phyloP scores from a whole-genome alignment of 2,113 vertebrate species.

The Sclerurus mexicanus region DNA sequence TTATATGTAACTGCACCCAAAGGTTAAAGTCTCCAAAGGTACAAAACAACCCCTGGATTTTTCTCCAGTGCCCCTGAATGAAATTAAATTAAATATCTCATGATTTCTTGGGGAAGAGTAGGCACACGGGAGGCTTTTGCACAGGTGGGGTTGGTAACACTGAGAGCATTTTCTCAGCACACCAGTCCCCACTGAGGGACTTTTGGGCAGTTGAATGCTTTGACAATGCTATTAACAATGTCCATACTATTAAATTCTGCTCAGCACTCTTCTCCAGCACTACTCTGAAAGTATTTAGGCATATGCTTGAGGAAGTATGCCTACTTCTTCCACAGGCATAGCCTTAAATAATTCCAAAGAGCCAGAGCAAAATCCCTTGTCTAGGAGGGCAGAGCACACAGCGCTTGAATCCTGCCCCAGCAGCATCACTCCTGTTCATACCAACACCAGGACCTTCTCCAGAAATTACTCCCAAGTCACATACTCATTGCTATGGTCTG shows the following conservation, averaged over 20 bases:
- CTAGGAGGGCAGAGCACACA: neutral
- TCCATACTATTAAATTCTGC: neutral
- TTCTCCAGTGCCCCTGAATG: neutral
- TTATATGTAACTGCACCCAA: neutral
- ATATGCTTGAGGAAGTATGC: neutral
- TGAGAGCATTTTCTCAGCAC: neutral
- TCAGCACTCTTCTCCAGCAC: neutral
- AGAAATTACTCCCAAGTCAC: rapidly evolving
- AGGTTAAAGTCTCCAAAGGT: neutral
- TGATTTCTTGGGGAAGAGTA: neutral
- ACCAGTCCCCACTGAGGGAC: neutral
- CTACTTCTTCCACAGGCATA: neutral
- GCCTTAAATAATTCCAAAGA: neutral
- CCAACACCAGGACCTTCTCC: neutral
- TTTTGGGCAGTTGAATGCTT: neutral
- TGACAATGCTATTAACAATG: neutral
- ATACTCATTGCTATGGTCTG: neutral
- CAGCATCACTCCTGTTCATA: neutral
- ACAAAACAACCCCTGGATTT: neutral
- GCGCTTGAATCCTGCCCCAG: neutral
- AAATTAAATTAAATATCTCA: neutral
- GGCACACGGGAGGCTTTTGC: neutral
- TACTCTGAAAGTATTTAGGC: neutral
- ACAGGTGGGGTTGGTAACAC: neutral
- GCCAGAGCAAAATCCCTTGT: neutral